Conservation (phyloP, 2,888 invertebrate species). For the Amphipoea oculea region DNA sequence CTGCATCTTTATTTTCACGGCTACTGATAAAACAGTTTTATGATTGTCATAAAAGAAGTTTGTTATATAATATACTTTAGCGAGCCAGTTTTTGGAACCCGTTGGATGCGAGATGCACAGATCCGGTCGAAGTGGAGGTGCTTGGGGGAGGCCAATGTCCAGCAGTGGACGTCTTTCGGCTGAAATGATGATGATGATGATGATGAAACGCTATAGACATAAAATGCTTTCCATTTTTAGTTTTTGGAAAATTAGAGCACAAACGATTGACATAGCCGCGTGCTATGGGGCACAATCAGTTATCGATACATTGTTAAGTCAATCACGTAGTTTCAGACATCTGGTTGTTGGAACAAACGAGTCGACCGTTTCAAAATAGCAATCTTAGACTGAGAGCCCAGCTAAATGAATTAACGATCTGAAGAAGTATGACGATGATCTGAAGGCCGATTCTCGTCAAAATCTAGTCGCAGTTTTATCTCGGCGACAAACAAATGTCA, state of each 20-base stretch:
- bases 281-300: not conserved
- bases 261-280: too few relatives aligned
- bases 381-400: not conserved
- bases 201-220: not conserved
- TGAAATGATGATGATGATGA: too few relatives aligned
- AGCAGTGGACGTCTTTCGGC: too few relatives aligned
- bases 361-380: not conserved
- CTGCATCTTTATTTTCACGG: not conserved
- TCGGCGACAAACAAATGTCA: too few relatives aligned
- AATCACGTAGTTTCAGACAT: not conserved
- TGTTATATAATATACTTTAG: not conserved
- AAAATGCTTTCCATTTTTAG: too few relatives aligned
- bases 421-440: not conserved
- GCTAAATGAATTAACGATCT: not conserved
- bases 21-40: not conserved
- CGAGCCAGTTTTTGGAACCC: too few relatives aligned
- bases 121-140: too few relatives aligned
- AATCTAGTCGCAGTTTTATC: too few relatives aligned
- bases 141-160: too few relatives aligned
- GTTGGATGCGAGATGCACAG: too few relatives aligned
- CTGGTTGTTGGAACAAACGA: not conserved
- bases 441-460: not conserved
- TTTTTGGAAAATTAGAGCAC: too few relatives aligned
- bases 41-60: not conserved
- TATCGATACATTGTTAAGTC: not conserved